A percentile compares a stretch with the other conserved stretches of the same genome.
These are phyloP conservation scores for Aegithalos caudatus DNA, from an alignment of 2,113 vertebrate species.

Conservation along the genomic window DNA sequence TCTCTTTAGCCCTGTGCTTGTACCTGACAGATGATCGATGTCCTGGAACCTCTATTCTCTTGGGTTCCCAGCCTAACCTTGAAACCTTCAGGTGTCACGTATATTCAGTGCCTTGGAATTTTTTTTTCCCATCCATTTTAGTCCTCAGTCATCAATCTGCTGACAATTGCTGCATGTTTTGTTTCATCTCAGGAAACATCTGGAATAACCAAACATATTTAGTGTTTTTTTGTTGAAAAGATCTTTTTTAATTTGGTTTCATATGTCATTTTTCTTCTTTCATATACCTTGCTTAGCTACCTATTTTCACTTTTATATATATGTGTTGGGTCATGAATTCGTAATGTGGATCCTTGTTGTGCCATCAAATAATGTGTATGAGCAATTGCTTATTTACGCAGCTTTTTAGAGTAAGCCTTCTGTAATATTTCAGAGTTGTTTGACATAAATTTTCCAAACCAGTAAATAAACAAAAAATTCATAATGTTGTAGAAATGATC, in stretches of 20 bases:
- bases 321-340: neutral
- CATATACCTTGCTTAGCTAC: constrained; percentile 39
- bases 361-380: neutral
- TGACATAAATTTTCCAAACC: neutral
- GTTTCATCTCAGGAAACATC: constrained; percentile 68
- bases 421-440: neutral
- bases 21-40: neutral
- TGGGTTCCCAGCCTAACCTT: constrained; percentile 26
- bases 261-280: constrained; percentile 47
- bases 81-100: constrained; percentile 44
- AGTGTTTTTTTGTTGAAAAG: constrained; percentile 52
- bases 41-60: neutral
- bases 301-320: constrained; percentile 50
- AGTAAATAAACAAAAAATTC: neutral
- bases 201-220: constrained; percentile 55
- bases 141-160: constrained; percentile 51
- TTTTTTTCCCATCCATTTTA: neutral
- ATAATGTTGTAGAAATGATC: neutral
- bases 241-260: constrained; percentile 48
- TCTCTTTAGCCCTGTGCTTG: neutral
- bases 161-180: constrained; percentile 41
- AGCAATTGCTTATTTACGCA: neutral
- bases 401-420: neutral
- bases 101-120: constrained; percentile 44
- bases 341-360: neutral